A percentile compares a stretch with the other conserved stretches of the same genome.
Evolutionary conservation across 2,797 vertebrate species (phyloP).

Genomic region (Phataginus tetradactyla): DNA sequence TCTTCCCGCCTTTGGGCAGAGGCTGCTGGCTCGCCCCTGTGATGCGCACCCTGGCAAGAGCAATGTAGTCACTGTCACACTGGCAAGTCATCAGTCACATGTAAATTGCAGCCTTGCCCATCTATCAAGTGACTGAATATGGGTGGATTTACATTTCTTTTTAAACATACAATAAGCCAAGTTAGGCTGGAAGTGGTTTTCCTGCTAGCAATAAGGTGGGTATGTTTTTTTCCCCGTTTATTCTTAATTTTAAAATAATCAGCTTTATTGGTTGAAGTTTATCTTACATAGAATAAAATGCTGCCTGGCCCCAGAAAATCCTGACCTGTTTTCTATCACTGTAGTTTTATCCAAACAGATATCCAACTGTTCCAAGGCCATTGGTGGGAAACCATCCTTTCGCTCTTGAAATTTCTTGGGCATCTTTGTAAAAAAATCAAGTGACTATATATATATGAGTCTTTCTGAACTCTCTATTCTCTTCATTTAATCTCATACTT

Average conservation of each 20-base stretch:
- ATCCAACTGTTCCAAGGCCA: not conserved
- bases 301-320: not conserved
- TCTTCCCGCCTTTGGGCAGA: not conserved
- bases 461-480: not conserved
- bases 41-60: not conserved
- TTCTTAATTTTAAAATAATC: not conserved
- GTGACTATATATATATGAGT: not conserved
- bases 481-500: not conserved
- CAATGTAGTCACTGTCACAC: not conserved
- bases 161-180: not conserved
- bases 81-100: not conserved
- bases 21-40: not conserved
- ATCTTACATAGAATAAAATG: conserved; percentile 24
- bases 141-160: not conserved
- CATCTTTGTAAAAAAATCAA: not conserved
- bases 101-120: not conserved
- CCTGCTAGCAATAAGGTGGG: not conserved
- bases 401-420: not conserved
- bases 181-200: conserved; percentile 24
- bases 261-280: not conserved
- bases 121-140: not conserved
- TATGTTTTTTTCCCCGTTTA: not conserved
- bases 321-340: not conserved
- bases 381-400: not conserved
- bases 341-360: not conserved